These are phyloP conservation scores for Apostichopus californicus DNA, from an alignment of 35 echinoderm and acorn worm genomes.

Conservation along the genomic window DNA sequence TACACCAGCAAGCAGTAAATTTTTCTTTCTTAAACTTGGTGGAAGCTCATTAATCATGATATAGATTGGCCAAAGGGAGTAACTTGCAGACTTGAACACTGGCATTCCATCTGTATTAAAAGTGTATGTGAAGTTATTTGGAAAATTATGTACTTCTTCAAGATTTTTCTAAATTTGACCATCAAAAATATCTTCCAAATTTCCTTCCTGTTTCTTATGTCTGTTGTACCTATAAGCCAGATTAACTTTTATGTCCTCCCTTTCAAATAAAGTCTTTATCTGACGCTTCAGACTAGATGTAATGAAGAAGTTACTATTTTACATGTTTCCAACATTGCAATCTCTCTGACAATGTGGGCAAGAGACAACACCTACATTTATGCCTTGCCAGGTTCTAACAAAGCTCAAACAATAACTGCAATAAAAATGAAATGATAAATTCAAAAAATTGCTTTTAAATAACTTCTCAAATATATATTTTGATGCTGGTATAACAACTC, in stretches of 20 bases:
- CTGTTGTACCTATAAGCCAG: slow-evolving; percentile 24
- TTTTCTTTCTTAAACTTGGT: slow-evolving; percentile 53
- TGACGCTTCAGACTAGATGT: slow-evolving; percentile 44
- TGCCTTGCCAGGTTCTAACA: background rate
- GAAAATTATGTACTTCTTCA: slow-evolving; percentile 45
- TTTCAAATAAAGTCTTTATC: slow-evolving; percentile 52
- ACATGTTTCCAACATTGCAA: slow-evolving; percentile 48
- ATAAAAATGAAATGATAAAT: slow-evolving; percentile 51
- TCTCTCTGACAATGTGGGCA: slow-evolving; percentile 59
- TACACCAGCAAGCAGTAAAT: slow-evolving; percentile 57
- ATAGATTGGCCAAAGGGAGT: slow-evolving; percentile 65
- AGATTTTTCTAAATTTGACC: slow-evolving; percentile 38
- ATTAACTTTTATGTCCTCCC: slow-evolving; percentile 32
- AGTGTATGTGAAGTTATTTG: slow-evolving; percentile 71
- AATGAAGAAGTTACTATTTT: slow-evolving; percentile 61
- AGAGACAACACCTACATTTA: background rate
- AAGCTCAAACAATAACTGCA: slow-evolving; percentile 14
- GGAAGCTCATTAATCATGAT: slow-evolving; percentile 70
- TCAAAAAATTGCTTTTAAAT: slow-evolving; percentile 20
- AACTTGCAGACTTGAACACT: slow-evolving; percentile 11
- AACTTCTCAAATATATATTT: slow-evolving; percentile 53
- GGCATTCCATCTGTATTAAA: slow-evolving; percentile 57
- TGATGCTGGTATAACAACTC: slow-evolving; percentile 35
- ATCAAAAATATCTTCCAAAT: slow-evolving; percentile 75
- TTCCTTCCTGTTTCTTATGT: slow-evolving; percentile 5